phyloP scores from a whole-genome alignment of 2,113 vertebrate genomes.

The crab-eating macaque (Macaca fascicularis) region T2T-MFA8v1.1 NC_088380.1:118656501-118657000 shows the following conservation, averaged over 20 bases:
- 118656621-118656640: background rate
- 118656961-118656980: background rate
- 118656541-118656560: background rate
- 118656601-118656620: background rate
- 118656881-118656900: background rate
- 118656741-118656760: background rate
- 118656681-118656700: background rate
- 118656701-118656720: background rate
- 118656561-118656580: background rate
- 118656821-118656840: background rate
- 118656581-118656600: background rate
- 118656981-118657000: background rate
- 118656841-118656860: background rate
- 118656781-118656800: background rate
- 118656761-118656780: background rate
- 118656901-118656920: background rate
- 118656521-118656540: background rate
- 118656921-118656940: background rate
- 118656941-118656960: background rate
- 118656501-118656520: conserved; percentile 62
- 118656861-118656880: background rate
- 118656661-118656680: background rate
- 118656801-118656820: background rate
- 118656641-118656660: background rate
- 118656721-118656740: background rate